Evolutionary conservation across 1,140 invertebrate genomes (phyloP), one percentile per base, ranked within the genome.

Genomic region (Dysdera silvatica): DNA sequence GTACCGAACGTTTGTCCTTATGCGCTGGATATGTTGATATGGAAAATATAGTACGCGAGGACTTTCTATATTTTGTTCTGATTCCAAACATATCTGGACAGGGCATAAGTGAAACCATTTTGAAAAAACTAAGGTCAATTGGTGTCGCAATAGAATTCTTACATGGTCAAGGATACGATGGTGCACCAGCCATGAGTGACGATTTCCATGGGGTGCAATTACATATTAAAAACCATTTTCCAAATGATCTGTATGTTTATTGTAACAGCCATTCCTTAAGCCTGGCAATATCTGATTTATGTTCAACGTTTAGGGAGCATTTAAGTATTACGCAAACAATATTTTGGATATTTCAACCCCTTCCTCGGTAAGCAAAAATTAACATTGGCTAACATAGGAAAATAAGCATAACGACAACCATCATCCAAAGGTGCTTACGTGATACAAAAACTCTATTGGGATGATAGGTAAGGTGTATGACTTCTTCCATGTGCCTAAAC

Each of bases 11-110:
- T 60, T 33, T 73, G 12, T 68, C 67, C 35, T 41, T 73, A 10
- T 59, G 61, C 16, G 35, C 72, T 16, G 37, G 71, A 4, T 73
- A 74, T 67, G 20, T 67, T 10, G 53, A 62, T 43, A 51, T 56
- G 2, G 53, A 57, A 12, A 48, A 53, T 41, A 45, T n/a, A n/a
- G n/a, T n/a, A n/a, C 60, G 63, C 58, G 65, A 73, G 57, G 62
- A 73, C 33, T 72, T 74, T 55, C 24, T 72, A 16, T 56, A 49
- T 45, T 72, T 72, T 53, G 56, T 67, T 55, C 51, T 69, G 14
- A 2, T 66, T 40, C 23, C n/a, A 33, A 7, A 57, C 12, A n/a
- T 45, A 35, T 3, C 5, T 26, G 43, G 37, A 31, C 7, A 35
- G 31, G 16, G n/a, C 14, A 14, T 41, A 18, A 28, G 51, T n/a